Percentiles rank a stretch among this genome's conserved stretches.
phyloP scores from a whole-genome alignment of 2,888 invertebrate species.

The Achlya flavicornis region DNA sequence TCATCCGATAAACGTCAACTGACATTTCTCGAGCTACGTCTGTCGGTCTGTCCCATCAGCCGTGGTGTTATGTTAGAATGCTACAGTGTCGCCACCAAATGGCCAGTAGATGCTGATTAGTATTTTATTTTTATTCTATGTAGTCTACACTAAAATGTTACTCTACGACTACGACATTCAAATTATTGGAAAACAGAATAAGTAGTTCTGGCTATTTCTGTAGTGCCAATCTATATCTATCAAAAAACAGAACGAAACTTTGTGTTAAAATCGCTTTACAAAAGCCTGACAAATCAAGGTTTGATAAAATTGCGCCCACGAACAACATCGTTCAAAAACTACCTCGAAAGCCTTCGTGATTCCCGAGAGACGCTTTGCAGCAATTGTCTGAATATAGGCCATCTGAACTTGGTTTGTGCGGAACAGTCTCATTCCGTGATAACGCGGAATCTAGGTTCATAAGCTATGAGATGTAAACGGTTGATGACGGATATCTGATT shows the following conservation, averaged over 20 bases:
- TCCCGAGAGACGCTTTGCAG: slow-evolving; percentile 13
- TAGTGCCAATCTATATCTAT: no score
- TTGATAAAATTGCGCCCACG: slow-evolving; percentile 18
- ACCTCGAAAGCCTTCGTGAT: slow-evolving; percentile 13
- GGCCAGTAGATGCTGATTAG: no score
- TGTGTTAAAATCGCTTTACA: slow-evolving; percentile 14
- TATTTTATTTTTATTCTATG: no score
- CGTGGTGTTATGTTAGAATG: no score
- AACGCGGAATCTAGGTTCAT: slow-evolving; percentile 3
- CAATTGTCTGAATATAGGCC: slow-evolving; percentile 10
- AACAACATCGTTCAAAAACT: slow-evolving; percentile 20
- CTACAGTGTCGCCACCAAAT: no score
- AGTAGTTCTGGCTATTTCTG: no score
- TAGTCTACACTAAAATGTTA: no score
- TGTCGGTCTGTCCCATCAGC: no score
- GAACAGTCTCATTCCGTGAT: slow-evolving; percentile 4
- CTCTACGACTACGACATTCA: no score
- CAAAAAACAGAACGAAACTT: neutral
- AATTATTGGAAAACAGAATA: no score
- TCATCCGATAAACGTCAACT: no score
- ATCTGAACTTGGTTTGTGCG: slow-evolving; percentile 11
- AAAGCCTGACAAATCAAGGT: slow-evolving; percentile 12
- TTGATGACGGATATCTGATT: slow-evolving; percentile 15
- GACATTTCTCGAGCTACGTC: no score
- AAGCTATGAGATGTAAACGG: neutral